phyloP scores from a whole-genome alignment of 2,113 vertebrate species.

The Epinephelus lanceolatus region DNA sequence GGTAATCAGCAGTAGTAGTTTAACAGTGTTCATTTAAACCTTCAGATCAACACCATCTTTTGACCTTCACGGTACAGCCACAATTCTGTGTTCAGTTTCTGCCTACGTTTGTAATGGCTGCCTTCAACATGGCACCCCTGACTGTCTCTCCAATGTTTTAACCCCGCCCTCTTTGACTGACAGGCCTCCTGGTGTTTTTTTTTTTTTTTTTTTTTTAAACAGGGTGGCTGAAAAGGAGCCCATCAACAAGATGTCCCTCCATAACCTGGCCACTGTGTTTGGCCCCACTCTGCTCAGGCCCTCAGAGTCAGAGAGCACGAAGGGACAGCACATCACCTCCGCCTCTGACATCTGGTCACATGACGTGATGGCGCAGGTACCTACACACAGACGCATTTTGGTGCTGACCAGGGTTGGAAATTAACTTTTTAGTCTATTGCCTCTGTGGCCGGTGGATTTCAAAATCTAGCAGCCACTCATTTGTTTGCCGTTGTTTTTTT shows the following conservation, averaged over 20 bases:
- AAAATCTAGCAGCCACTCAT: no score
- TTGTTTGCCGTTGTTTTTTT: no score
- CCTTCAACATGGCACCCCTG: neutral
- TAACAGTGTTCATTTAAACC: no score
- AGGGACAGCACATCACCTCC: slow-evolving; percentile 90
- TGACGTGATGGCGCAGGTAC: slow-evolving; percentile 98
- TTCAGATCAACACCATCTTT: no score
- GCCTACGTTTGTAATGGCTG: no score
- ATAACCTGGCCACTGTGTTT: slow-evolving; percentile 98
- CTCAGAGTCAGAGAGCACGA: slow-evolving; percentile 92
- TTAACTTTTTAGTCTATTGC: no score
- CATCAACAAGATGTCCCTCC: slow-evolving; percentile 99
- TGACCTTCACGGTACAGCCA: no score
- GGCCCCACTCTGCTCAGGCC: slow-evolving; percentile 97
- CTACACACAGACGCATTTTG: no score
- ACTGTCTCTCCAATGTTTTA: neutral
- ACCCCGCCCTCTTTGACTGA: neutral
- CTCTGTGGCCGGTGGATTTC: no score
- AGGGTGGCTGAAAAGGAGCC: slow-evolving; percentile 99
- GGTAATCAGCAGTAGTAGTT: no score
- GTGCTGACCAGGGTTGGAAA: no score
- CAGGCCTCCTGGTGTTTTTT: neutral
- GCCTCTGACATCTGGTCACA: slow-evolving; percentile 99
- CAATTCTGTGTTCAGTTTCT: no score
- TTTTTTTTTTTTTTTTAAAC: slow-evolving; percentile 22